Base-by-base conservation (phyloP, 2,797 vertebrate genomes). In the Hoplostethus mediterraneus region DNA sequence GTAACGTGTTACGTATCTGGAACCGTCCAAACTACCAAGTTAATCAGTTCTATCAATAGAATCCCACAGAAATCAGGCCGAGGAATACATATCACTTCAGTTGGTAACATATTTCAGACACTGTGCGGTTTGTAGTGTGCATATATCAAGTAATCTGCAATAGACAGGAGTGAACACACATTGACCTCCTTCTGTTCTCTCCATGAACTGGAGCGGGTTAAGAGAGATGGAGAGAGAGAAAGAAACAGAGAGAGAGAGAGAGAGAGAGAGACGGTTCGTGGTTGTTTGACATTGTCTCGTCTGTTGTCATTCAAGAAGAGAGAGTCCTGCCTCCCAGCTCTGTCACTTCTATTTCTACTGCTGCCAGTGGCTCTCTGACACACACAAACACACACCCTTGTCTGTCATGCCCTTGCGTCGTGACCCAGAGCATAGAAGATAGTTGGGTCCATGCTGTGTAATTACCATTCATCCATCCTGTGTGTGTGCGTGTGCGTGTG, bases 401-500 rank as follows among this genome's bases (percentile, higher is more conserved):
- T 14, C 49, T 77, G 62, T 55, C 40, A 6, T 12, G 30, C 5
- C 13, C 2, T 56, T 33, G n/a, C 51, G 63, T 57, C 53, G 72
- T 33, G 36, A 77, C 80, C 51, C 62, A 60, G 30, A 61, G 28
- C 5, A 5, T 31, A 9, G 62, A 33, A 45, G 45, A 30, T 63
- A 21, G 36, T 13, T 53, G 58, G 47, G 68, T 40, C 30, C 52
- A 66, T 47, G 68, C 70, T 25, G 60, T 64, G 28, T 54, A 16
- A 68, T 79, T 69, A 63, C 31, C 12, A 45, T 58, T 40, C 21
- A 28, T 60, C 64, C 36, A 47, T 7, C 63, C 48, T 59, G 3
- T 40, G 12, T 48, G 57, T 45, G 44, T 71, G 38, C 69, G 67
- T 64, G 9, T 51, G 33, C 0, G 21, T 52, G 14, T 17, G 49